Conservation (phyloP, 2,113 vertebrate species). For the Corvus cornix region DNA sequence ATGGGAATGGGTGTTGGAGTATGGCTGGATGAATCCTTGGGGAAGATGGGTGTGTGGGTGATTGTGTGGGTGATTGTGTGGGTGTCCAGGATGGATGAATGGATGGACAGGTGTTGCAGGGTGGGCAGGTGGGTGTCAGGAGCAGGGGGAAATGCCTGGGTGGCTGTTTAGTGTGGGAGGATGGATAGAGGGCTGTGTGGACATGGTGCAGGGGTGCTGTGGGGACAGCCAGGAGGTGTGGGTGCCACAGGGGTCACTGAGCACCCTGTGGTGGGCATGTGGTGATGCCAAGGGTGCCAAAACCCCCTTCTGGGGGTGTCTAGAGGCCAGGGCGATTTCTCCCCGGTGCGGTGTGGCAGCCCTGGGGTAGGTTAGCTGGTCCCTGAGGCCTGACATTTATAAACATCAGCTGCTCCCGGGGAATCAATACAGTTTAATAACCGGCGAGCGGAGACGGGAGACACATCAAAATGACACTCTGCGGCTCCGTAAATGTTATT, state of each 20-base stretch:
- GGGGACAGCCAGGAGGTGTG: background rate
- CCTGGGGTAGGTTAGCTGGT: slow-evolving; percentile 11
- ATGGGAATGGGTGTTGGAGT: background rate
- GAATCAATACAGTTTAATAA: slow-evolving; percentile 70
- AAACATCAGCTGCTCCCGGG: slow-evolving; percentile 51
- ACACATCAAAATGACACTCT: slow-evolving; percentile 64
- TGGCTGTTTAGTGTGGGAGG: background rate
- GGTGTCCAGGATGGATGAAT: background rate
- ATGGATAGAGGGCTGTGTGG: background rate
- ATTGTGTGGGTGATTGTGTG: background rate
- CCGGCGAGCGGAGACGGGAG: slow-evolving; percentile 52
- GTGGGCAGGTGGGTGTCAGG: background rate
- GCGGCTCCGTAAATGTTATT: slow-evolving; percentile 67
- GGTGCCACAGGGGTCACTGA: rapidly evolving
- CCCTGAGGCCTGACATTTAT: slow-evolving; percentile 53
- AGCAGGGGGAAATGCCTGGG: background rate
- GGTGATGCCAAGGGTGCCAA: rapidly evolving
- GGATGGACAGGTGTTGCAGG: background rate
- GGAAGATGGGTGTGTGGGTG: background rate
- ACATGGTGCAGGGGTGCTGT: background rate
- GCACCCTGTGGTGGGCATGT: rapidly evolving
- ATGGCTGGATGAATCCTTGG: background rate
- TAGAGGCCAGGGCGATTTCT: background rate
- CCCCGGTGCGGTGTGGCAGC: rapidly evolving
- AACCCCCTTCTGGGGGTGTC: background rate